phyloP scores from a whole-genome alignment of 1,140 invertebrate genomes.

The Ceratoteleas bidentatus region DNA sequence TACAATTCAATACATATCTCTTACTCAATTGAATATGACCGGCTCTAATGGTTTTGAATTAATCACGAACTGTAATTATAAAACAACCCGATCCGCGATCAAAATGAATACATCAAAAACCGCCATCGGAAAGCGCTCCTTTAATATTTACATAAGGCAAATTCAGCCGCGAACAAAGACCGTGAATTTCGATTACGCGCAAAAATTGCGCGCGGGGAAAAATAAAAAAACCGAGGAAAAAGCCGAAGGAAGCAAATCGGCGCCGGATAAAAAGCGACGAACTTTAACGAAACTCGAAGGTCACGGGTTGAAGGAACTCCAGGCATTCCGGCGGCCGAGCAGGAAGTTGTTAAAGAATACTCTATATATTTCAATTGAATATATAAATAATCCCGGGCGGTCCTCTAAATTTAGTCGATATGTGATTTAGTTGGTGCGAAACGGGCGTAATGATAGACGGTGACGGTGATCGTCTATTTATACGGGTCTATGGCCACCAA shows the following conservation, averaged over 20 bases:
- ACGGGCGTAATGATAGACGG: slow-evolving; percentile 29
- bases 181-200: slow-evolving; percentile 30
- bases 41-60: slow-evolving; percentile 43
- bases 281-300: background rate
- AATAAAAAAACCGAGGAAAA: background rate
- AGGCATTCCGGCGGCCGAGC: slow-evolving; percentile 38
- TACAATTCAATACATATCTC: slow-evolving; percentile 49
- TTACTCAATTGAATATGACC: slow-evolving; percentile 40
- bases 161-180: slow-evolving; percentile 18
- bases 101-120: slow-evolving; percentile 45
- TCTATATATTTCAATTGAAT: slow-evolving; percentile 40
- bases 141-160: slow-evolving; percentile 19
- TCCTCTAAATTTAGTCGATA: slow-evolving; percentile 50
- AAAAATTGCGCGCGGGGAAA: slow-evolving; percentile 1
- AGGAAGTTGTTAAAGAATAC: slow-evolving; percentile 56
- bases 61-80: slow-evolving; percentile 43
- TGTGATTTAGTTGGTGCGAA: slow-evolving; percentile 41
- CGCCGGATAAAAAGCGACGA: no score
- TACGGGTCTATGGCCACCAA: background rate
- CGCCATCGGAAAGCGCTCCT: slow-evolving; percentile 12
- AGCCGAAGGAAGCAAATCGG: background rate
- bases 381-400: slow-evolving; percentile 35
- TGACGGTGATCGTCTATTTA: slow-evolving; percentile 22
- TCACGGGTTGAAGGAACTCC: slow-evolving; percentile 38
- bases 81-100: slow-evolving; percentile 15